phyloP scores from a whole-genome alignment of 2,113 vertebrate species.

The Malurus melanocephalus region DNA sequence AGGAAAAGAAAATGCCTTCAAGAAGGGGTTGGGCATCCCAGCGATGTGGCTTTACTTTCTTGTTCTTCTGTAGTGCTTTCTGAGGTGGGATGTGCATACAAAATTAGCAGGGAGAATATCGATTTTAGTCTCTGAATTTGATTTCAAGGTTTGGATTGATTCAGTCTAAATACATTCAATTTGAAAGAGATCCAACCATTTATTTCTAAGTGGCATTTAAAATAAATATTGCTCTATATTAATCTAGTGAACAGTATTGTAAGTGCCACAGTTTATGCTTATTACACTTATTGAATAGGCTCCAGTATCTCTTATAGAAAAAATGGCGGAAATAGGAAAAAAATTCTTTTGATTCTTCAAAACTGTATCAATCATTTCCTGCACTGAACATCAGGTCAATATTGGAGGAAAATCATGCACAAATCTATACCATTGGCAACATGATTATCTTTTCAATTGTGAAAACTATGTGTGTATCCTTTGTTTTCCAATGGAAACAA shows the following conservation, averaged over 20 bases:
- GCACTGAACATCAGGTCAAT: background rate
- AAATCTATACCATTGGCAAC: slow-evolving; percentile 23
- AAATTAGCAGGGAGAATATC: slow-evolving; percentile 56
- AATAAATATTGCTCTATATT: slow-evolving; percentile 70
- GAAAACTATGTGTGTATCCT: background rate
- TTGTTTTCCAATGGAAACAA: slow-evolving; percentile 1
- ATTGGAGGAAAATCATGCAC: background rate
- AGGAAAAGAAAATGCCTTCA: background rate
- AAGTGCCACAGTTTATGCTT: slow-evolving; percentile 75
- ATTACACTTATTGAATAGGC: slow-evolving; percentile 71
- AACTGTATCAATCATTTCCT: slow-evolving; percentile 52
- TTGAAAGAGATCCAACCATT: slow-evolving; percentile 69
- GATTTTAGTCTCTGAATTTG: slow-evolving; percentile 71
- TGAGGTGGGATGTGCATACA: background rate
- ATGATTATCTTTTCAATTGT: slow-evolving; percentile 45
- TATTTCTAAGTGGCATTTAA: slow-evolving; percentile 69
- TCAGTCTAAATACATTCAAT: slow-evolving; percentile 54
- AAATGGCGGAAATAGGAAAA: slow-evolving; percentile 60
- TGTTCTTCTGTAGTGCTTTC: slow-evolving; percentile 37
- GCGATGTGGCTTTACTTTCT: background rate
- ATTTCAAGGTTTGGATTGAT: slow-evolving; percentile 71
- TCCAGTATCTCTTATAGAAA: slow-evolving; percentile 67
- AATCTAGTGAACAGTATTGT: slow-evolving; percentile 70
- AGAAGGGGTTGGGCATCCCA: background rate
- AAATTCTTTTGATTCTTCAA: slow-evolving; percentile 67